phyloP scores from a whole-genome alignment of 92 coral and sea anemone species.

The Epizoanthus stellaris region DNA sequence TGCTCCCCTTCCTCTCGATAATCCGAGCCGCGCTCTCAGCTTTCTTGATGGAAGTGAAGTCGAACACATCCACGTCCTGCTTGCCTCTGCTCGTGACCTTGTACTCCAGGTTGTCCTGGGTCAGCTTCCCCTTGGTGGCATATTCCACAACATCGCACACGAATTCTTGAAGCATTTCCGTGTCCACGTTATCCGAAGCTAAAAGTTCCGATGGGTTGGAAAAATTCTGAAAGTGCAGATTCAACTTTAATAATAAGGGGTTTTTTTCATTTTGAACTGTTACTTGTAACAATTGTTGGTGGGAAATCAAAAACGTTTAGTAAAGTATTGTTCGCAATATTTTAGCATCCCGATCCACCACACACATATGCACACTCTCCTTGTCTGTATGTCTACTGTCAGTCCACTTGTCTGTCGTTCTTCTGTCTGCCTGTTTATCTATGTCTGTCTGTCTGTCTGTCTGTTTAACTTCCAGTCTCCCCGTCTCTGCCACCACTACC shows the following conservation, averaged over 20 bases:
- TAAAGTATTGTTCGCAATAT: too few relatives aligned
- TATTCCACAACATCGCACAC: slow-evolving; percentile 86
- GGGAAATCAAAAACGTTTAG: too few relatives aligned
- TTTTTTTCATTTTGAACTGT: not conserved
- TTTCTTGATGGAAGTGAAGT: slow-evolving; percentile 96
- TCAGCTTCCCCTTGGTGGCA: slow-evolving; percentile 86
- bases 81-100: slow-evolving; percentile 68
- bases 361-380: too few relatives aligned
- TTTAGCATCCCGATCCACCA: too few relatives aligned
- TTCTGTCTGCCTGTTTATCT: too few relatives aligned
- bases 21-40: slow-evolving; percentile 95
- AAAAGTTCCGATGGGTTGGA: slow-evolving; percentile 73
- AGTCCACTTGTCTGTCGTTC: too few relatives aligned
- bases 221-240: slow-evolving; percentile 62
- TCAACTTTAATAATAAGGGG: not conserved
- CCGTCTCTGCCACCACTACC: too few relatives aligned
- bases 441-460: too few relatives aligned
- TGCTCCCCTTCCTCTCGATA: slow-evolving; percentile 90
- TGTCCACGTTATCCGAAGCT: slow-evolving; percentile 71
- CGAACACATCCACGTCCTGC: slow-evolving; percentile 94
- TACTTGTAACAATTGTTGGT: not conserved
- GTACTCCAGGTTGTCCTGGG: slow-evolving; percentile 61
- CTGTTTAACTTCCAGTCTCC: too few relatives aligned
- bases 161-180: slow-evolving; percentile 64
- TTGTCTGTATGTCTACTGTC: too few relatives aligned